A percentile compares a stretch with the other conserved stretches of the same genome.
Conservation (phyloP, 2,113 vertebrate genomes). For the Larimichthys polyactis region DNA sequence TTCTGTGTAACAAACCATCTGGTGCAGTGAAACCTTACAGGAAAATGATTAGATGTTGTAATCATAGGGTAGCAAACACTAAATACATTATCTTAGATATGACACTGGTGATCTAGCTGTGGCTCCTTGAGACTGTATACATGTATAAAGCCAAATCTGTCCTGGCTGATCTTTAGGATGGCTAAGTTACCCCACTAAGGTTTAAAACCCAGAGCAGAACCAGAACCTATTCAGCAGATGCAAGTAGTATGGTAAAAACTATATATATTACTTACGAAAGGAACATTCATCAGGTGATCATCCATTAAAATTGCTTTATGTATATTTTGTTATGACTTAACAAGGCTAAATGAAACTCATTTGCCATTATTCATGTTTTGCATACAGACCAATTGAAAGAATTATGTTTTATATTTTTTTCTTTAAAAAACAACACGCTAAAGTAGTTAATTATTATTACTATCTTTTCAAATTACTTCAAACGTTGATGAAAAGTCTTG, state of each 20-base stretch:
- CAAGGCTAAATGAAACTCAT: no score
- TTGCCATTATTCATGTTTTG: no score
- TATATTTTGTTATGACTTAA: no score
- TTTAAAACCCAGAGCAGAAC: neutral
- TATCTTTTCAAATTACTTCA: no score
- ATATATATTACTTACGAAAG: constrained; percentile 4
- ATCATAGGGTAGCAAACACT: neutral
- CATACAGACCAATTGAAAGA: no score
- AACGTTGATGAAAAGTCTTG: no score
- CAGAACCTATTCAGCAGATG: neutral
- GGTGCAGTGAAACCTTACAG: neutral
- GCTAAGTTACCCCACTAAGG: neutral
- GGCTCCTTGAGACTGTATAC: neutral
- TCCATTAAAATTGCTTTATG: constrained; percentile 7
- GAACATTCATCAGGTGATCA: constrained; percentile 11
- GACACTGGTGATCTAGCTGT: neutral
- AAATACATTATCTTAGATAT: neutral
- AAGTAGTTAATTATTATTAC: no score
- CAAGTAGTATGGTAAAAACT: constrained; percentile 5
- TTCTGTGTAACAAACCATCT: no score
- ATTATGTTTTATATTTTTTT: no score
- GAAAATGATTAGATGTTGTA: neutral
- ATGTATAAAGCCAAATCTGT: constrained; percentile 7
- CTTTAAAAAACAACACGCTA: no score
- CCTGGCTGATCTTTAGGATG: neutral